phyloP scores from a whole-genome alignment of 2,113 vertebrate genomes.

The Triplophysa siluroides region DNA sequence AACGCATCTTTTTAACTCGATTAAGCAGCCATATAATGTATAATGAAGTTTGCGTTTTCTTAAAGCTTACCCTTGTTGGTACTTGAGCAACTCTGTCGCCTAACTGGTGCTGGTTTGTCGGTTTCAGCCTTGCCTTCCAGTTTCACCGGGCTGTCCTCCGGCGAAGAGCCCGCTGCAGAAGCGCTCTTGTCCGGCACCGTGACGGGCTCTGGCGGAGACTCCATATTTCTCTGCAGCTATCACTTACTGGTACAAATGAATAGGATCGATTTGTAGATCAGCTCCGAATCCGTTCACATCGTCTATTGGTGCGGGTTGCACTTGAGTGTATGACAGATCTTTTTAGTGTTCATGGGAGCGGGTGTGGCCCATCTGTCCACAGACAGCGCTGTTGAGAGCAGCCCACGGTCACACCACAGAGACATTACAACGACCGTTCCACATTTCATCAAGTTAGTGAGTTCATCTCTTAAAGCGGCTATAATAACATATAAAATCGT shows the following conservation, averaged over 20 bases:
- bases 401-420: conserved; percentile 10
- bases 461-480: background rate
- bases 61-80: conserved; percentile 70
- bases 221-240: conserved; percentile 69
- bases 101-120: conserved; percentile 69
- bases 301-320: conserved; percentile 25
- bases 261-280: background rate
- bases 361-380: conserved; percentile 45
- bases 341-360: conserved; percentile 31
- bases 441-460: background rate
- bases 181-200: conserved; percentile 74
- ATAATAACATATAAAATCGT: background rate
- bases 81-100: conserved; percentile 77
- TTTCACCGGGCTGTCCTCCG: conserved; percentile 72
- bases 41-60: background rate
- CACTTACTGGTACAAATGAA: background rate
- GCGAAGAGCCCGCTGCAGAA: conserved; percentile 72
- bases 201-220: conserved; percentile 77
- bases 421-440: background rate
- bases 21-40: background rate
- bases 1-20: background rate
- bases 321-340: conserved; percentile 30
- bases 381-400: conserved; percentile 41
- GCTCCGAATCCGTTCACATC: conserved; percentile 9
- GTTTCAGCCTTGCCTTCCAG: conserved; percentile 70